A percentile compares a stretch with the other conserved stretches of the same genome.
phyloP scores from a whole-genome alignment of 2,797 vertebrate species.

The Cichlasoma orientale region DNA sequence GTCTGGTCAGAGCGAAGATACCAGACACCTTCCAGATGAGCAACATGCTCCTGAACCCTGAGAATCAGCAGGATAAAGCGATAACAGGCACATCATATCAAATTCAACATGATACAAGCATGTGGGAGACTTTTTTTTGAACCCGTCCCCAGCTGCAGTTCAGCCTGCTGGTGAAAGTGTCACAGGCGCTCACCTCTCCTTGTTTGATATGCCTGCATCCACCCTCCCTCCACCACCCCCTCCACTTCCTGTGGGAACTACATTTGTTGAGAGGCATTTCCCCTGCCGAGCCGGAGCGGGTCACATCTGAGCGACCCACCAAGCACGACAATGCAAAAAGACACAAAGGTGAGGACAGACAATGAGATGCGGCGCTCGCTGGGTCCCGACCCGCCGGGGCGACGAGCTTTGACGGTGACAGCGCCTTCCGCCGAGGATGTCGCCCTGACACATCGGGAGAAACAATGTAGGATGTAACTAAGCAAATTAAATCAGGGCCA shows the following conservation, averaged over 20 bases:
- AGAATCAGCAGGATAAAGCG: neutral
- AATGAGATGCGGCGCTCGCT: constrained; percentile 39
- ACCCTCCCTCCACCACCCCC: constrained; percentile 5
- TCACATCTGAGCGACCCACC: constrained; percentile 42
- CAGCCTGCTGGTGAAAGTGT: constrained; percentile 24
- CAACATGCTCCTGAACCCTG: constrained; percentile 5
- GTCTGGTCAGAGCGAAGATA: neutral
- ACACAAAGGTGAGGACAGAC: constrained; percentile 69
- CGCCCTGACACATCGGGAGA: constrained; percentile 34
- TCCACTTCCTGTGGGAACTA: constrained; percentile 61
- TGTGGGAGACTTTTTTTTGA: neutral
- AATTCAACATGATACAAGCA: neutral
- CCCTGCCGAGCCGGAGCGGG: constrained; percentile 24
- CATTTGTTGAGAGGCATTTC: constrained; percentile 37
- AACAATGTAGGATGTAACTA: constrained; percentile 70
- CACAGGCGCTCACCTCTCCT: constrained; percentile 40
- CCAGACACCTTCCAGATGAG: constrained; percentile 2
- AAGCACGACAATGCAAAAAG: constrained; percentile 14
- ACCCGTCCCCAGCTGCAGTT: constrained; percentile 48
- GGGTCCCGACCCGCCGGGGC: constrained; percentile 55
- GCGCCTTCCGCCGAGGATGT: constrained; percentile 60
- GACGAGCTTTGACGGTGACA: constrained; percentile 58
- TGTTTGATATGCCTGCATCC: constrained; percentile 42
- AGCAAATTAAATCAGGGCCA: constrained; percentile 45
- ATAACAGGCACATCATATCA: neutral